Base-by-base conservation (phyloP, 1,140 invertebrate species). In the Orchestia grillus region DNA sequence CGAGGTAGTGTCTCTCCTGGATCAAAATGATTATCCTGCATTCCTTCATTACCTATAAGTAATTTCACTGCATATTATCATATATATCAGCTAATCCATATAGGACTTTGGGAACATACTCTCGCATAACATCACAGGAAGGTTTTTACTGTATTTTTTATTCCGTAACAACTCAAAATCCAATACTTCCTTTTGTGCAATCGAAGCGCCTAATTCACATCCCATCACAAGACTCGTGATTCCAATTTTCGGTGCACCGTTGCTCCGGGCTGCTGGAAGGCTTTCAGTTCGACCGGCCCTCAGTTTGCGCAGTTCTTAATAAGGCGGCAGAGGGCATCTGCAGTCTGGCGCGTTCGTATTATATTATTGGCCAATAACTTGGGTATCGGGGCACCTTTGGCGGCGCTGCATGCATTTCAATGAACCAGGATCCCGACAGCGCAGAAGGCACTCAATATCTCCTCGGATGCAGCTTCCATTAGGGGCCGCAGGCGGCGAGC, bases 341-440 rank as follows among this genome's bases (percentile, higher is more conserved):
- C 36, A 19, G 62, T 28, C 28, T 19, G 62, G 1, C 11, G 11
- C 3, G 15, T 36, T 77, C 62, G 28, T 77, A 77, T 77, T 15
- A 77, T 77, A 77, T 77, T 77, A 77, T 77, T 77, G 62, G 62
- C 62, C 62, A 77, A 77, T 77, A 77, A 77, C 62, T 77, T 36
- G 62, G 62, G 62, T 77, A 77, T 77, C 36, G 62, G 62, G 11
- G 62, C 62, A 77, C 62, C 62, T 77, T 36, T 77, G 62, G 62
- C 11, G 28, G 11, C 15, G 15, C 28, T 77, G 62, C 62, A 77
- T 77, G 62, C 62, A 77, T 77, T 77, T 77, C 62, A 77, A 77
- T 77, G 62, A 77, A 77, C 62, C 28, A 77, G 62, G 62, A 15
- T 77, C 15, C 1, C 28, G 62, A 77, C 11, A 28, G 62, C 1